Conservation (phyloP, 2,888 invertebrate genomes). For the Thymelicus acteon region DNA sequence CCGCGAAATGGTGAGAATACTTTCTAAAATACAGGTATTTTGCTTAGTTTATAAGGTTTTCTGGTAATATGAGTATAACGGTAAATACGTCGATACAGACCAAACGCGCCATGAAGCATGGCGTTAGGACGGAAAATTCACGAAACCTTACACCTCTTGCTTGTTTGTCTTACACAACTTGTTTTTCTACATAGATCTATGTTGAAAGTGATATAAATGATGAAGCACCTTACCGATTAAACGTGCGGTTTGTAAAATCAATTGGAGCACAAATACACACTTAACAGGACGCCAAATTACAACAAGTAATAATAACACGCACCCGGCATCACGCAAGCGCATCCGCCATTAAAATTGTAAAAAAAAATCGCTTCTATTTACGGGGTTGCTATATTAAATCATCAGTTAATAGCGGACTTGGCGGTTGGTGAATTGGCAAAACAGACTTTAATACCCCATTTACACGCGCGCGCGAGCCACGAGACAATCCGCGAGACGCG, state of each 20-base stretch:
- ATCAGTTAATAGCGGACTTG: conserved; percentile 19
- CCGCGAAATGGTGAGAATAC: conserved; percentile 57
- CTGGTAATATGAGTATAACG: conserved; percentile 54
- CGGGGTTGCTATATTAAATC: conserved; percentile 46
- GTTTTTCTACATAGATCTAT: conserved; percentile 7
- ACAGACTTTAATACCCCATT: no score
- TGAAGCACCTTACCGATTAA: conserved; percentile 56
- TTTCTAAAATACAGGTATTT: conserved; percentile 43
- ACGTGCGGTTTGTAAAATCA: conserved; percentile 50
- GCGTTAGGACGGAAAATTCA: conserved; percentile 75
- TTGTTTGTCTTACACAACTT: conserved; percentile 24
- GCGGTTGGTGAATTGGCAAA: neutral
- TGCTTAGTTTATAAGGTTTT: conserved; percentile 46
- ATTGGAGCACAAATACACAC: conserved; percentile 60
- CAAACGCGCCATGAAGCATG: conserved; percentile 75
- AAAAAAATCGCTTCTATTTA: conserved; percentile 15
- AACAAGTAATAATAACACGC: conserved; percentile 74
- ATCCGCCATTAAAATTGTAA: conserved; percentile 70
- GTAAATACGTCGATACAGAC: conserved; percentile 61
- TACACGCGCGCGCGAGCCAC: no score
- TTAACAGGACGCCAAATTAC: conserved; percentile 76
- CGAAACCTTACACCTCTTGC: conserved; percentile 47
- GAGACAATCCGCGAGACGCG: no score
- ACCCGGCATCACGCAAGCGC: conserved; percentile 85
- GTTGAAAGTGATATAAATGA: conserved; percentile 12